Conservation (phyloP, 2,113 vertebrate species). For the Turdus rufiventris region DNA sequence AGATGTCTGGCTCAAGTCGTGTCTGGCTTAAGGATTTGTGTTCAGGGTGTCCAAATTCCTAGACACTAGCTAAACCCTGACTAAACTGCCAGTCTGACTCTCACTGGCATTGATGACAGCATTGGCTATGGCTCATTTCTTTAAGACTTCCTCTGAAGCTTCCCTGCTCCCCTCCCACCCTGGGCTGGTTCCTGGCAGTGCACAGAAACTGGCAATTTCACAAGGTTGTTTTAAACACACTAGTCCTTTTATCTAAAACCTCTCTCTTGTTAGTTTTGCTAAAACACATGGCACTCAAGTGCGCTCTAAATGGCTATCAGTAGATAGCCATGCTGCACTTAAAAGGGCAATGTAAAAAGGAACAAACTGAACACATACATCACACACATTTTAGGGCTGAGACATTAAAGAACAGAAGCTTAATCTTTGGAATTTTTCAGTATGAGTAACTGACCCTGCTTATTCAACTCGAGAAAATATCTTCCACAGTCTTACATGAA, state of each 20-base stretch:
- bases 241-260: not conserved
- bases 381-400: slow-evolving; percentile 14
- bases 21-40: not conserved
- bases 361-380: not conserved
- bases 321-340: not conserved
- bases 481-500: not conserved
- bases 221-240: not conserved
- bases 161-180: not conserved
- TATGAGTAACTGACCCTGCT: slow-evolving; percentile 27
- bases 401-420: slow-evolving; percentile 28
- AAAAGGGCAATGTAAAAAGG: not conserved
- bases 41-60: not conserved
- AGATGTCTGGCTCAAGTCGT: not conserved
- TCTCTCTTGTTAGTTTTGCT: not conserved
- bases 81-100: not conserved
- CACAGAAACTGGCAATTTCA: not conserved
- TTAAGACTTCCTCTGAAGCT: not conserved
- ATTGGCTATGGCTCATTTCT: not conserved
- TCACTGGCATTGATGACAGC: not conserved
- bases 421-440: slow-evolving; percentile 48
- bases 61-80: not conserved
- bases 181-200: fast-evolving
- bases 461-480: not conserved
- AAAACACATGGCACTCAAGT: slow-evolving; percentile 4
- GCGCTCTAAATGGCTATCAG: slow-evolving; percentile 14